Evolutionary conservation across 1,140 invertebrate species (phyloP).

Genomic region (Euura saliciscinereae): DNA sequence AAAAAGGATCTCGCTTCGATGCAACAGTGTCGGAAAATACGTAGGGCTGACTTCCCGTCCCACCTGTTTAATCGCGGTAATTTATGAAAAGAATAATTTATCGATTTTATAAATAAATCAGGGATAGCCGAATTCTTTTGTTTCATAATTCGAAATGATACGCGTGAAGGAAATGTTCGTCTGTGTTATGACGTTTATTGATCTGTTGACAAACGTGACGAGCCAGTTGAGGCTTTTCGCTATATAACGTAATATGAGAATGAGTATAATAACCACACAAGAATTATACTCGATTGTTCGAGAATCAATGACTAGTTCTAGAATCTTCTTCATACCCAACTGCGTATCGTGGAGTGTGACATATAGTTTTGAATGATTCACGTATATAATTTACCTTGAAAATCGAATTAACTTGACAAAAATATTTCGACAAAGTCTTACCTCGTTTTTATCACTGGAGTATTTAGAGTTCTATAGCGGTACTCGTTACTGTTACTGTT

Average conservation of each 20-base stretch:
- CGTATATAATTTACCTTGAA: background rate
- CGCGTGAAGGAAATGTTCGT: background rate
- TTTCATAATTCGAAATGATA: background rate
- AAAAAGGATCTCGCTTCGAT: constrained; percentile 52
- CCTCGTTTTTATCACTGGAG: too few species aligned
- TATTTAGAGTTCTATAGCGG: too few species aligned
- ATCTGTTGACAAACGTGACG: background rate
- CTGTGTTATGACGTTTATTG: background rate
- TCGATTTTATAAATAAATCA: too few species aligned
- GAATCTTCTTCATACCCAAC: background rate
- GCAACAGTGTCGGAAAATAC: constrained; percentile 34
- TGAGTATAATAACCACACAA: background rate
- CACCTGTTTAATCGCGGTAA: constrained; percentile 15
- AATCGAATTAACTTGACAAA: too few species aligned
- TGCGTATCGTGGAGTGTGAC: background rate
- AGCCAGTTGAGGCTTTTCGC: background rate
- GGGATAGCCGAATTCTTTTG: background rate
- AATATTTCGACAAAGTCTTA: too few species aligned
- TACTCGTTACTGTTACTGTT: background rate
- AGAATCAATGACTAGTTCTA: background rate
- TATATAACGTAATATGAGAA: background rate
- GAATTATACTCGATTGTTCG: background rate
- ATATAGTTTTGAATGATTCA: background rate
- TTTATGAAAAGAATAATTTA: too few species aligned
- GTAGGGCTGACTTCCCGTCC: constrained; percentile 16